Conservation (phyloP, 2,113 vertebrate genomes). For the Oncorhynchus kisutch region DNA sequence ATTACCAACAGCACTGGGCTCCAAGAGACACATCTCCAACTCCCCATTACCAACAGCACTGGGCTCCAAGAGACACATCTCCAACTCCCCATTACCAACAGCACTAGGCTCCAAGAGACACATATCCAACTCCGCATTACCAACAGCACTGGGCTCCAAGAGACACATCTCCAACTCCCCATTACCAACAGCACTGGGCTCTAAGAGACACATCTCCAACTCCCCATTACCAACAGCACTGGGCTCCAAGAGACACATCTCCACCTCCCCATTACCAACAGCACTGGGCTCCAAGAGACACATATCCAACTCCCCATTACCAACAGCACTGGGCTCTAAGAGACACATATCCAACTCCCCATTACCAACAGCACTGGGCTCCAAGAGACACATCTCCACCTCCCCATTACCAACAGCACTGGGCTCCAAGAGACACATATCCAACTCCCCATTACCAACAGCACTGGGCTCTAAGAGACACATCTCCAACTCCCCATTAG, state of each 20-base stretch:
- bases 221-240: neutral
- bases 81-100: neutral
- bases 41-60: neutral
- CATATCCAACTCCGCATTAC: slow-evolving; percentile 2
- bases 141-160: neutral
- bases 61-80: neutral
- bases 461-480: neutral
- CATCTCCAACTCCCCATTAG: slow-evolving; percentile 2
- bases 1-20: neutral
- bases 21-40: neutral
- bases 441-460: neutral
- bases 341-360: slow-evolving; percentile 1
- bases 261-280: neutral
- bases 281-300: neutral
- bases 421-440: neutral
- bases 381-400: neutral
- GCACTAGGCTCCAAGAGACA: neutral
- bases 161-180: neutral
- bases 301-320: slow-evolving; percentile 4
- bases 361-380: neutral
- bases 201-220: neutral
- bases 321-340: neutral
- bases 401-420: neutral
- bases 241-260: neutral
- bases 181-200: neutral